phyloP scores from a whole-genome alignment of 2,888 invertebrate genomes.

The Phalangium opilio region DNA sequence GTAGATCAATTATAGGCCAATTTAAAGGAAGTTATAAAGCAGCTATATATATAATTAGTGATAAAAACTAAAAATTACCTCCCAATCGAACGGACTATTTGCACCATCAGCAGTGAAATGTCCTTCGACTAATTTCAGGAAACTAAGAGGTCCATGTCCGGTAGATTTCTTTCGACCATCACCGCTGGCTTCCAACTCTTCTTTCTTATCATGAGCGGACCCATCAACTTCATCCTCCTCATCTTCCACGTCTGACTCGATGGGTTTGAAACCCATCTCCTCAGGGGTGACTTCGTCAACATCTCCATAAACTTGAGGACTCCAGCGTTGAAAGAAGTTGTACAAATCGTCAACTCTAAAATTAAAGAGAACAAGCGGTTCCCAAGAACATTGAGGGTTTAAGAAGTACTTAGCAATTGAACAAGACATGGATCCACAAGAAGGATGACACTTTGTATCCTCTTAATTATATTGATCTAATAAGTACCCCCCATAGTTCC shows the following conservation, averaged over 20 bases:
- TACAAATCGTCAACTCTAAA: constrained; percentile 86
- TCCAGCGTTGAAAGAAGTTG: constrained; percentile 94
- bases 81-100: constrained; percentile 15
- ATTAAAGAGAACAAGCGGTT: constrained; percentile 4
- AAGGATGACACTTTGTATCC: too few relatives aligned
- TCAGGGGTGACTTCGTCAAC: constrained; percentile 57
- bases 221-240: constrained; percentile 45
- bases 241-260: constrained; percentile 56
- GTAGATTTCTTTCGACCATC: not conserved
- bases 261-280: constrained; percentile 63
- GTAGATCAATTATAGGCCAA: too few relatives aligned
- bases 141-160: constrained; percentile 5
- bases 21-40: too few relatives aligned
- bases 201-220: constrained; percentile 16
- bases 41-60: too few relatives aligned
- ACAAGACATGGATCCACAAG: too few relatives aligned
- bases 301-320: constrained; percentile 85
- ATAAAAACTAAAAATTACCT: constrained; percentile 7
- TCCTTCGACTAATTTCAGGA: constrained; percentile 17
- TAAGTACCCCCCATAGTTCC: too few relatives aligned
- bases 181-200: too few relatives aligned
- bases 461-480: too few relatives aligned
- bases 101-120: constrained; percentile 14
- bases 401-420: too few relatives aligned
- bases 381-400: too few relatives aligned